Evolutionary conservation across 2,113 vertebrate genomes (phyloP).

Genomic region (Channa argus): DNA sequence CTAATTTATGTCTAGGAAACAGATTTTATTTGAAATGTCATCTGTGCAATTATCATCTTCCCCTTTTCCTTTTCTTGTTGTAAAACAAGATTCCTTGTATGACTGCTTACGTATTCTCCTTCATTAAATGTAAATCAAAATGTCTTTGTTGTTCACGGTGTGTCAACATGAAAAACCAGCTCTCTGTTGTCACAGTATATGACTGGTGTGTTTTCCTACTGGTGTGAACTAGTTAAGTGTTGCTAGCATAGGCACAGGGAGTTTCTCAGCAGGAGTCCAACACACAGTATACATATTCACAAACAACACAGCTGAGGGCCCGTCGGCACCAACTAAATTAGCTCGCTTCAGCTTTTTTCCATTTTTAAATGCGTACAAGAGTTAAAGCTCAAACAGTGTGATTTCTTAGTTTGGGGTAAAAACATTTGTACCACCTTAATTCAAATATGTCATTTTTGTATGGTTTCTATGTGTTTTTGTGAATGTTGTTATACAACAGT

Average conservation of each 20-base stretch:
- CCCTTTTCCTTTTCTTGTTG: not conserved
- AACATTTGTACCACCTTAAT: too few relatives aligned
- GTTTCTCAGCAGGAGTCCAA: slow-evolving; percentile 45
- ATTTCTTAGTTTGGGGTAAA: too few relatives aligned
- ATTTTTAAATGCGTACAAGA: not conserved
- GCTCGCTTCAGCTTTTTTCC: not conserved
- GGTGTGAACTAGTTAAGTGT: not conserved
- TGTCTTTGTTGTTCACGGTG: too few relatives aligned
- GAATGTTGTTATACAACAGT: too few relatives aligned
- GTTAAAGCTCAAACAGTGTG: not conserved
- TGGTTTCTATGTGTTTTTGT: too few relatives aligned
- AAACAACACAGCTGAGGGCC: slow-evolving; percentile 43
- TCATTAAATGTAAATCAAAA: not conserved
- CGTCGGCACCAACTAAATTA: not conserved
- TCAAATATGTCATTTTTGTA: too few relatives aligned
- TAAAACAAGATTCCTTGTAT: slow-evolving; percentile 23
- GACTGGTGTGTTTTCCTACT: slow-evolving; percentile 21
- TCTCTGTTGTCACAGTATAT: not conserved
- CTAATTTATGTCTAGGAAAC: not conserved
- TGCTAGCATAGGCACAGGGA: slow-evolving; percentile 27
- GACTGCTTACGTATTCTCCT: not conserved
- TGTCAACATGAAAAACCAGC: not conserved
- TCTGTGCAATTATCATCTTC: slow-evolving; percentile 1
- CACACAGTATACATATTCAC: slow-evolving; percentile 30
- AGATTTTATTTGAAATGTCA: slow-evolving; percentile 18